Evolutionary conservation across 2,797 vertebrate species (phyloP).

Genomic region (Syndactyla subalaris): DNA sequence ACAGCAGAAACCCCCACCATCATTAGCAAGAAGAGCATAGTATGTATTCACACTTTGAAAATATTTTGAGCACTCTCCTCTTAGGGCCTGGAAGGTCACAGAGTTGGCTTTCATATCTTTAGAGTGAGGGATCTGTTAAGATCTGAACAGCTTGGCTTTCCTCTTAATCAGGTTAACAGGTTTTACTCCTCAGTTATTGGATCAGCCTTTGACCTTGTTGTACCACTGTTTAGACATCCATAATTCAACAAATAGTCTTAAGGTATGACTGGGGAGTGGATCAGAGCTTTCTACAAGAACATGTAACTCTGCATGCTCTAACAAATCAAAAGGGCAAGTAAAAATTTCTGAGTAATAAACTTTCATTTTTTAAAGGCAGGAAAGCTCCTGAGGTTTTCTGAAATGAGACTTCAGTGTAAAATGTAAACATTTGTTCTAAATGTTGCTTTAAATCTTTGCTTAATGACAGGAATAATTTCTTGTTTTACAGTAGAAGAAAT

Average conservation of each 20-base stretch:
- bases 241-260: slow-evolving; percentile 16
- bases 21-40: background rate
- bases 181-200: slow-evolving; percentile 44
- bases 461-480: background rate
- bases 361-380: background rate
- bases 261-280: background rate
- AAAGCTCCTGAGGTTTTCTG: background rate
- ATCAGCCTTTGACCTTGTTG: slow-evolving; percentile 42
- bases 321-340: background rate
- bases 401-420: background rate
- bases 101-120: background rate
- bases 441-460: background rate
- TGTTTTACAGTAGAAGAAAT: background rate
- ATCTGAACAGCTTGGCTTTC: slow-evolving; percentile 7
- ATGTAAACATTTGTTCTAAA: background rate
- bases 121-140: background rate
- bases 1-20: rapidly evolving
- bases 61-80: background rate
- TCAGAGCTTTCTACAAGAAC: background rate
- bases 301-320: background rate
- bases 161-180: slow-evolving; percentile 58
- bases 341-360: background rate
- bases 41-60: background rate
- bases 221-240: background rate
- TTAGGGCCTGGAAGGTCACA: background rate